Percentiles rank a stretch among this genome's conserved stretches.
These are phyloP conservation scores for Mactra quadrangularis DNA, from an alignment of 1,140 invertebrate genomes.

Conservation along the genomic window DNA sequence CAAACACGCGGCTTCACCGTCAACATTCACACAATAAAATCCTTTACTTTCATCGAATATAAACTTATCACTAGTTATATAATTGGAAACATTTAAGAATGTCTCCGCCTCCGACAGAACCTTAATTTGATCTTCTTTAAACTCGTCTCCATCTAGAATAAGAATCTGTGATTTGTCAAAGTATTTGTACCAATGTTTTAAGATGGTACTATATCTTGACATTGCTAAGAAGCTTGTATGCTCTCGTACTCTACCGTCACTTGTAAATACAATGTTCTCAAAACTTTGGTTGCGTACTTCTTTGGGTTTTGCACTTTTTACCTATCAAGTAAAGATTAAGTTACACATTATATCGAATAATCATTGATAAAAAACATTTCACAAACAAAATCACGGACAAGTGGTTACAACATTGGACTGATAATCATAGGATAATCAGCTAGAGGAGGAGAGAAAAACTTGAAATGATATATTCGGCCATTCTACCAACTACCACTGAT, in stretches of 20 bases:
- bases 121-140: slow-evolving; percentile 13
- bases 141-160: slow-evolving; percentile 16
- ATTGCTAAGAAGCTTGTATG: neutral
- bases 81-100: slow-evolving; percentile 15
- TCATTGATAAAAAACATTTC: too few species aligned
- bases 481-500: too few species aligned
- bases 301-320: slow-evolving; percentile 9
- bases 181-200: neutral
- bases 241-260: neutral
- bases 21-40: slow-evolving; percentile 31
- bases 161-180: slow-evolving; percentile 20
- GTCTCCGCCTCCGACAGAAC: neutral
- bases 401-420: too few species aligned
- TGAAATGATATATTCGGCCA: too few species aligned
- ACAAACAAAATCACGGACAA: too few species aligned
- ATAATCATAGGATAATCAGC: too few species aligned
- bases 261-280: slow-evolving; percentile 1
- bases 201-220: neutral
- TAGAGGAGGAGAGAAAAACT: too few species aligned
- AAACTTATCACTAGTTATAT: slow-evolving; percentile 33
- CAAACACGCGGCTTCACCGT: neutral
- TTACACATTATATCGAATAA: neutral
- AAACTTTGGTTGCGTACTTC: neutral
- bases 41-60: slow-evolving; percentile 26
- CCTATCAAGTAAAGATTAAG: neutral